A percentile compares a stretch with the other conserved stretches of the same genome.
These are phyloP conservation scores for Prenolepis imparis DNA, from an alignment of 2,888 invertebrate genomes.

Conservation along the genomic window DNA sequence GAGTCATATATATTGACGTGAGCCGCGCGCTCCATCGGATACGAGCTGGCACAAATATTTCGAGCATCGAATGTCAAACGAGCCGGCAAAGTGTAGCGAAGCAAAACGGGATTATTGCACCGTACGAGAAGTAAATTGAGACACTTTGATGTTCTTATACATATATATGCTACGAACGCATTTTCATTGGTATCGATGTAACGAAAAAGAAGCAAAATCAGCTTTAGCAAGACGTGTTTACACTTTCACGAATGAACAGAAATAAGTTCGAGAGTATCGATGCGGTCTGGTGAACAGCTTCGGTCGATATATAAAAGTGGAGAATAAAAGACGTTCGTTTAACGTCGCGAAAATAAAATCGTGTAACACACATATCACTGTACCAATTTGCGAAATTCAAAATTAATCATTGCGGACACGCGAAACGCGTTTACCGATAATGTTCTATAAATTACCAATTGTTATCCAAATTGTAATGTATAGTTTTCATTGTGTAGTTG, in stretches of 20 bases:
- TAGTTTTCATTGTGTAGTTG: not conserved
- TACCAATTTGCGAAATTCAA: not conserved
- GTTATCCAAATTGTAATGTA: not conserved
- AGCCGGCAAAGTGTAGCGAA: constrained; percentile 42
- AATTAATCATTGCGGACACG: constrained; percentile 10
- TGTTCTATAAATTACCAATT: constrained; percentile 23
- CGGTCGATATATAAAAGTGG: not conserved
- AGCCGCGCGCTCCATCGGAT: constrained; percentile 32
- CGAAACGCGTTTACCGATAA: constrained; percentile 14
- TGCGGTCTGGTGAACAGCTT: not conserved
- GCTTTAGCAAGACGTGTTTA: not conserved
- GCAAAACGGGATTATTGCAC: constrained; percentile 30
- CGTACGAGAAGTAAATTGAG: constrained; percentile 49
- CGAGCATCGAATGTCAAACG: constrained; percentile 48
- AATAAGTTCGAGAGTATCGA: not conserved
- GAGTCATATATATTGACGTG: constrained; percentile 31
- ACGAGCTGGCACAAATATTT: constrained; percentile 53
- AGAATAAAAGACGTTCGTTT: not conserved
- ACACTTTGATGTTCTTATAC: constrained; percentile 41
- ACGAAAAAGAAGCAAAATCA: not conserved
- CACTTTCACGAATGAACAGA: not conserved
- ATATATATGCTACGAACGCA: not conserved
- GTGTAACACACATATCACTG: not conserved
- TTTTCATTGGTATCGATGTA: not conserved
- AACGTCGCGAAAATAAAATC: constrained; percentile 4